phyloP scores from a whole-genome alignment of 2,888 invertebrate genomes.

The Zeuzera pyrina region DNA sequence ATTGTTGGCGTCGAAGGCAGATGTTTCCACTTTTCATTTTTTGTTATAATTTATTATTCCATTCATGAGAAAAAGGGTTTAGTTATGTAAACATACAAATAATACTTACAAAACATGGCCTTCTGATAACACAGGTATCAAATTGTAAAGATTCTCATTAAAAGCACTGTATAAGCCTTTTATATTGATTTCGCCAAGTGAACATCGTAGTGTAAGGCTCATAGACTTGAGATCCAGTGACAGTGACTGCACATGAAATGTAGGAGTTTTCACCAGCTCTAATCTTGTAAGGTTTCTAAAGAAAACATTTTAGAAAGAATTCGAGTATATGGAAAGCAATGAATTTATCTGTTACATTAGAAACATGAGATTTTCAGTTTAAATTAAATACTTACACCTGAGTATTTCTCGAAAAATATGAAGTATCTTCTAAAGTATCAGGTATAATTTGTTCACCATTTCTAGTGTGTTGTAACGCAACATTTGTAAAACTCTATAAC shows the following conservation, averaged over 20 bases:
- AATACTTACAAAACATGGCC: constrained; percentile 61
- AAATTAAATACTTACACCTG: constrained; percentile 64
- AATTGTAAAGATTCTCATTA: constrained; percentile 62
- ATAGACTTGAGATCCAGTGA: constrained; percentile 58
- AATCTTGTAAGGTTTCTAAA: constrained; percentile 56
- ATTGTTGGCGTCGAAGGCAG: too few species aligned
- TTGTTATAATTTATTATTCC: too few species aligned
- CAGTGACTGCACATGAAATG: constrained; percentile 55
- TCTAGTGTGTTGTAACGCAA: constrained; percentile 63
- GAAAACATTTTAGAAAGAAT: too few species aligned
- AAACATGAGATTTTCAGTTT: neutral
- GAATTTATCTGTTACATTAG: neutral
- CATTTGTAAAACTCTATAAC: constrained; percentile 74
- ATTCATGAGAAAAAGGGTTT: constrained; percentile 2
- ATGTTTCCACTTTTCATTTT: too few species aligned
- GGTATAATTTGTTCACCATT: constrained; percentile 59
- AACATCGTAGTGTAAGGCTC: constrained; percentile 45
- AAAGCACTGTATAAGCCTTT: constrained; percentile 61
- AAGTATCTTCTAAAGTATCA: constrained; percentile 64
- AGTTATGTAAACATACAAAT: neutral
- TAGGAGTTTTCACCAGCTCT: constrained; percentile 51
- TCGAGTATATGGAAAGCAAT: neutral
- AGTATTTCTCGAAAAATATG: constrained; percentile 69
- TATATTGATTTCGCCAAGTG: constrained; percentile 58
- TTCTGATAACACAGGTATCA: constrained; percentile 61